Evolutionary conservation across 2,888 invertebrate genomes (phyloP).

Genomic region (Lasioglossum morio): DNA sequence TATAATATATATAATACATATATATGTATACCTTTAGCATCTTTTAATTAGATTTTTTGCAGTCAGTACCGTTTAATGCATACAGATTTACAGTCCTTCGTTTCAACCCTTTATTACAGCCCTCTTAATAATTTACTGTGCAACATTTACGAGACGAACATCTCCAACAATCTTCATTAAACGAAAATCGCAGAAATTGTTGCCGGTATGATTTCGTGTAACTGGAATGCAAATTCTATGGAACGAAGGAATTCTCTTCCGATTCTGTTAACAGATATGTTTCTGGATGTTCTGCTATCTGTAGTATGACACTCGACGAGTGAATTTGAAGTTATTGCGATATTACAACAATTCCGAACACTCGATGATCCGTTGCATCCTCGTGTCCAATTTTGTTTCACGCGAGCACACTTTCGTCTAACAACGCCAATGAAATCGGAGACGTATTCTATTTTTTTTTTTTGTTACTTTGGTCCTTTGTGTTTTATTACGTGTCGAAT

Average conservation of each 20-base stretch:
- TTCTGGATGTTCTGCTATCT: constrained; percentile 22
- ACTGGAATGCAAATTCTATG: not conserved
- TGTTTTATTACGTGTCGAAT: constrained; percentile 12
- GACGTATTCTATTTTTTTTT: constrained; percentile 11
- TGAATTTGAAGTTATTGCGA: constrained; percentile 58
- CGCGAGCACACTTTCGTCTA: not conserved
- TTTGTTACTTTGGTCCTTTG: constrained; percentile 17
- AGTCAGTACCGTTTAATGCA: constrained; percentile 32
- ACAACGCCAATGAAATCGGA: constrained; percentile 6
- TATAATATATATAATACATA: constrained; percentile 4
- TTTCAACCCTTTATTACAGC: constrained; percentile 37
- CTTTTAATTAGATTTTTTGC: constrained; percentile 26
- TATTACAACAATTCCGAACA: constrained; percentile 44
- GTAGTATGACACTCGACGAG: constrained; percentile 30
- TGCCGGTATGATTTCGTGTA: not conserved
- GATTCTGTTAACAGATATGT: not conserved
- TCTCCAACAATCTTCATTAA: not conserved
- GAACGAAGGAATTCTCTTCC: constrained; percentile 23
- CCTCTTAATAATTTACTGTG: not conserved
- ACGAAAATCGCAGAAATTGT: constrained; percentile 2
- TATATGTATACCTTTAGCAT: not conserved
- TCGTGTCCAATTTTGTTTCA: not conserved
- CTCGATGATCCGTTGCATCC: not conserved
- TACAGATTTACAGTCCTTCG: constrained; percentile 13
- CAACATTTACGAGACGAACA: not conserved